Conservation (phyloP, 64 coral and sea anemone genomes). For the Orbicella faveolata region DNA sequence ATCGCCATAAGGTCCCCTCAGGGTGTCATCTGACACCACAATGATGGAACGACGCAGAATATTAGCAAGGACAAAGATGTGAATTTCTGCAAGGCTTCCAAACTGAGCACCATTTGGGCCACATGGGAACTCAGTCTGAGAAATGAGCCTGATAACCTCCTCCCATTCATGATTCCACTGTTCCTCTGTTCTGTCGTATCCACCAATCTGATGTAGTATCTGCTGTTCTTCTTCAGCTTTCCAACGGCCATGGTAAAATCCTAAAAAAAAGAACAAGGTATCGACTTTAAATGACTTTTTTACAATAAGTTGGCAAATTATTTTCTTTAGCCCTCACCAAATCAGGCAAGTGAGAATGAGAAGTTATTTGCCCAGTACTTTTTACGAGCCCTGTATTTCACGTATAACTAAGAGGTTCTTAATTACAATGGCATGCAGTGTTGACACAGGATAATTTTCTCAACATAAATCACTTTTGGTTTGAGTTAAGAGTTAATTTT, state of each 20-base stretch:
- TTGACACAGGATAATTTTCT: too few species aligned
- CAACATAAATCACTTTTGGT: neutral
- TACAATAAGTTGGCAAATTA: too few species aligned
- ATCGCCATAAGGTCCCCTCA: constrained; percentile 83
- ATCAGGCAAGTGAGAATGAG: too few species aligned
- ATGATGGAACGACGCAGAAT: constrained; percentile 87
- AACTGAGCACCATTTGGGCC: constrained; percentile 66
- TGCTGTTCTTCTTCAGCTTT: constrained; percentile 59
- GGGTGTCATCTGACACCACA: constrained; percentile 79
- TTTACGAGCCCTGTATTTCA: too few species aligned
- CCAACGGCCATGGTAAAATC: constrained; percentile 78
- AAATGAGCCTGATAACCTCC: constrained; percentile 50
- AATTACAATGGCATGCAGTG: too few species aligned
- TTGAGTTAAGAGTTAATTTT: too few species aligned
- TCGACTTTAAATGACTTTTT: too few species aligned
- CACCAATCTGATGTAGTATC: constrained; percentile 27
- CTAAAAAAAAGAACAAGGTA: constrained; percentile 2
- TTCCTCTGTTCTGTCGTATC: constrained; percentile 67
- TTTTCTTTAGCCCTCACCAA: too few species aligned
- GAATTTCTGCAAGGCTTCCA: constrained; percentile 95
- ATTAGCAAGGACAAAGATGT: constrained; percentile 98
- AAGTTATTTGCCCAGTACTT: too few species aligned
- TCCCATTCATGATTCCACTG: constrained; percentile 87
- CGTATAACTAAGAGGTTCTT: too few species aligned
- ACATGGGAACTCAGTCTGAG: constrained; percentile 69